Evolutionary conservation across 2,888 invertebrate species (phyloP).

Genomic region (Eremobia ochroleuca): DNA sequence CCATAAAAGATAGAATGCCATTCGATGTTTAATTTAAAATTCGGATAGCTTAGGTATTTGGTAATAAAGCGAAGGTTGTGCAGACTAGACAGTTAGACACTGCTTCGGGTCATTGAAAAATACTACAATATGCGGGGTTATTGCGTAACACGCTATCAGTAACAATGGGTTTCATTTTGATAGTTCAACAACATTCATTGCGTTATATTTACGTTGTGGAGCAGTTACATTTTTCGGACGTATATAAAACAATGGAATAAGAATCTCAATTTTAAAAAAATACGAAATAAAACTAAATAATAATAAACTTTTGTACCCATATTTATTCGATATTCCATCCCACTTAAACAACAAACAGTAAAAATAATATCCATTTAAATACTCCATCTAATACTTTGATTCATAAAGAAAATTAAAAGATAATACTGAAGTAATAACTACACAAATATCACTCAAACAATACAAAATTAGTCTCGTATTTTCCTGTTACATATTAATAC

Average conservation of each 20-base stretch:
- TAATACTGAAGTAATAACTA: slow-evolving; percentile 3
- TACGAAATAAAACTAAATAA: too few relatives aligned
- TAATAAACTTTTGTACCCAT: too few relatives aligned
- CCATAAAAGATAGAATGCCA: slow-evolving; percentile 16
- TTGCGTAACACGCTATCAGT: too few relatives aligned
- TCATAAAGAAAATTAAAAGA: background rate
- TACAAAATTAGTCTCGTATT: slow-evolving; percentile 32
- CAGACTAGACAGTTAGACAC: slow-evolving; percentile 33
- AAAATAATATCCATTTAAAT: background rate
- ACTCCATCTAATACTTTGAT: background rate
- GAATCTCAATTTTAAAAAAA: too few relatives aligned
- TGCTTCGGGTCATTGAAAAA: slow-evolving; percentile 8
- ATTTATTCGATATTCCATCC: too few relatives aligned
- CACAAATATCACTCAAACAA: slow-evolving; percentile 8
- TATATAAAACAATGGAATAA: too few relatives aligned
- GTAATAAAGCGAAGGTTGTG: slow-evolving; percentile 30
- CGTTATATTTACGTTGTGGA: too few relatives aligned
- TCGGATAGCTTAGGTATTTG: slow-evolving; percentile 18
- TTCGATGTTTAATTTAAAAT: slow-evolving; percentile 31
- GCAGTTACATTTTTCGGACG: too few relatives aligned
- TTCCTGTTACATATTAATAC: slow-evolving; percentile 33
- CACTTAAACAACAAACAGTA: background rate
- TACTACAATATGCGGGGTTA: background rate
- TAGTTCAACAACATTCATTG: too few relatives aligned
- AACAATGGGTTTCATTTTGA: too few relatives aligned